phyloP scores from a whole-genome alignment of 53 echinoderm and acorn worm genomes.

The Glandiceps talaboti region DNA sequence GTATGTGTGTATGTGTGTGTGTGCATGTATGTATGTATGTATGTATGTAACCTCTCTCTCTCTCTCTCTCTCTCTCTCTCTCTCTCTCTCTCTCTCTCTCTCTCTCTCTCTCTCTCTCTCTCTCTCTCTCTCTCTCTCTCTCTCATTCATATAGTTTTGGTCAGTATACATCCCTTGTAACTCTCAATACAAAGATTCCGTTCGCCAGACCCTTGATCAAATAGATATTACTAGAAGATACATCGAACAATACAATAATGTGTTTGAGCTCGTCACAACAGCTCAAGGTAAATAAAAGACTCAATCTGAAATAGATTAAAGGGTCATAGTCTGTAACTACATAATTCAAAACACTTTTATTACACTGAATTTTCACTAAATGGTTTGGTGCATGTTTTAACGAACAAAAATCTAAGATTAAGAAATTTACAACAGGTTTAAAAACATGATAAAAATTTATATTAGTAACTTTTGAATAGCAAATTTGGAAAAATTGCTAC shows the following conservation, averaged over 20 bases:
- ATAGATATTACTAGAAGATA: constrained; percentile 72
- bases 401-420: too few relatives aligned
- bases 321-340: too few relatives aligned
- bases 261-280: constrained; percentile 53
- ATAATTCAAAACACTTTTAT: too few relatives aligned
- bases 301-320: too few relatives aligned
- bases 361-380: too few relatives aligned
- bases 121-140: neutral
- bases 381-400: too few relatives aligned
- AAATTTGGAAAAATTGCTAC: too few relatives aligned
- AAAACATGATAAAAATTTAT: too few relatives aligned
- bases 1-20: neutral
- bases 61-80: constrained; percentile 1
- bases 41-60: neutral
- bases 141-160: constrained; percentile 43
- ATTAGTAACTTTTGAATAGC: too few relatives aligned
- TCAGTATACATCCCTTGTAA: constrained; percentile 50
- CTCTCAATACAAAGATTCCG: constrained; percentile 54
- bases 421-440: too few relatives aligned
- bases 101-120: constrained; percentile 1
- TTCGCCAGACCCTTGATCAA: constrained; percentile 48
- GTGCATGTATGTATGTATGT: neutral
- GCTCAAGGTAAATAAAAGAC: too few relatives aligned
- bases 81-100: neutral
- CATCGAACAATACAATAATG: constrained; percentile 41